phyloP scores from a whole-genome alignment of 2,888 invertebrate genomes.

The Pseudococcus longispinus region DNA sequence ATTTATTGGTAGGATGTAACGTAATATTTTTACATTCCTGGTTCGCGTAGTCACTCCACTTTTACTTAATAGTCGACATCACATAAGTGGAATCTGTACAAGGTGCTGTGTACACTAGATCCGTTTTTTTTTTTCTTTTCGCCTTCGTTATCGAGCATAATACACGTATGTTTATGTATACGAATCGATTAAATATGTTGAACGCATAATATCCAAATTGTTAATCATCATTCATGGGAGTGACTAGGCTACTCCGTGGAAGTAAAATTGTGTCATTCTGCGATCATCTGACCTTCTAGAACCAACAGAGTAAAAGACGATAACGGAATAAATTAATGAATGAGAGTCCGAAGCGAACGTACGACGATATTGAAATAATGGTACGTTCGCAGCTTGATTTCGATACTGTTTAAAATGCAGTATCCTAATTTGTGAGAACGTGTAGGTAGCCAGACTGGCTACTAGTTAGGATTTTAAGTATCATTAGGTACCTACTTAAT shows the following conservation, averaged over 20 bases:
- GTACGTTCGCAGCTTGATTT: background rate
- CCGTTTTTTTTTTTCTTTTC: too few species aligned
- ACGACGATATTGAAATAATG: background rate
- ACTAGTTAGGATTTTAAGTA: too few species aligned
- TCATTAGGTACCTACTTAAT: too few species aligned
- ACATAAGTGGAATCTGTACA: background rate
- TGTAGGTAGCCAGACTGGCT: background rate
- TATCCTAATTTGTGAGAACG: background rate
- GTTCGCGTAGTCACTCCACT: background rate
- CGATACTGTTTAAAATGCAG: background rate
- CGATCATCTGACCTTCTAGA: background rate
- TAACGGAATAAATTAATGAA: background rate
- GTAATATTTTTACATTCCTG: background rate
- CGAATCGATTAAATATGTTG: background rate
- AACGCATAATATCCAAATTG: background rate
- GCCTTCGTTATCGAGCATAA: background rate
- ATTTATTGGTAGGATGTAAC: background rate
- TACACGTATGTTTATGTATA: too few species aligned
- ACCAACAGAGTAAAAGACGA: background rate
- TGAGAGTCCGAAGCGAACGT: background rate
- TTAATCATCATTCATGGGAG: background rate
- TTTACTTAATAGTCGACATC: background rate
- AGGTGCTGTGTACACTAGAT: too few species aligned
- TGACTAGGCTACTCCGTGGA: background rate
- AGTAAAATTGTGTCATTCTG: background rate